A percentile compares a stretch with the other conserved stretches of the same genome.
Evolutionary conservation across 37 sponge, comb jelly and placozoan genomes (phyloP).

Genomic region (Trichoplax adhaerens): DNA sequence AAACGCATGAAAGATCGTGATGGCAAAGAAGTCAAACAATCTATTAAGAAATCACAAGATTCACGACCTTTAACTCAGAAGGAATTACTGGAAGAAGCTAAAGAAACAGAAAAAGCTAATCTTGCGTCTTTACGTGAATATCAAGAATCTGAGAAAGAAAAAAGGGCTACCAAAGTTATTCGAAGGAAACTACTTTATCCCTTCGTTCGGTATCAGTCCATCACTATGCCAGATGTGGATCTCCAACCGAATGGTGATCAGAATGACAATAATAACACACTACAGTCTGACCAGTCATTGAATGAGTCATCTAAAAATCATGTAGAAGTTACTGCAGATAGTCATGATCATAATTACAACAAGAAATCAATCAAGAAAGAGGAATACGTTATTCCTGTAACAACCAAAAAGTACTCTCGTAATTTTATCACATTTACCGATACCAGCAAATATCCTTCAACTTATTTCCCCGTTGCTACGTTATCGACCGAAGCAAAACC

Average conservation of each 20-base stretch:
- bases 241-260: neutral
- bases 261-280: neutral
- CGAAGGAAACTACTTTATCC: slow-evolving; percentile 53
- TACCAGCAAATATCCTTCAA: slow-evolving; percentile 34
- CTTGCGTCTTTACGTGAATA: slow-evolving; percentile 72
- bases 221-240: slow-evolving; percentile 34
- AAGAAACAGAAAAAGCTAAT: slow-evolving; percentile 76
- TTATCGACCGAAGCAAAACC: too few species aligned
- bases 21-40: too few species aligned
- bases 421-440: slow-evolving; percentile 84
- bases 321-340: slow-evolving; percentile 1
- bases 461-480: slow-evolving; percentile 20
- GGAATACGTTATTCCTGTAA: neutral
- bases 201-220: slow-evolving; percentile 55
- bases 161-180: slow-evolving; percentile 37
- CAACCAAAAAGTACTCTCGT: slow-evolving; percentile 25
- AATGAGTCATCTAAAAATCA: neutral
- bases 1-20: too few species aligned
- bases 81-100: slow-evolving; percentile 80
- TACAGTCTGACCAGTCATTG: neutral
- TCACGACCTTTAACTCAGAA: slow-evolving; percentile 56
- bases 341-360: too few species aligned
- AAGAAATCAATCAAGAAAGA: too few species aligned
- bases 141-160: slow-evolving; percentile 67
- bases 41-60: neutral